Conservation (phyloP, 1,140 invertebrate genomes). For the Euborellia annulipes region DNA sequence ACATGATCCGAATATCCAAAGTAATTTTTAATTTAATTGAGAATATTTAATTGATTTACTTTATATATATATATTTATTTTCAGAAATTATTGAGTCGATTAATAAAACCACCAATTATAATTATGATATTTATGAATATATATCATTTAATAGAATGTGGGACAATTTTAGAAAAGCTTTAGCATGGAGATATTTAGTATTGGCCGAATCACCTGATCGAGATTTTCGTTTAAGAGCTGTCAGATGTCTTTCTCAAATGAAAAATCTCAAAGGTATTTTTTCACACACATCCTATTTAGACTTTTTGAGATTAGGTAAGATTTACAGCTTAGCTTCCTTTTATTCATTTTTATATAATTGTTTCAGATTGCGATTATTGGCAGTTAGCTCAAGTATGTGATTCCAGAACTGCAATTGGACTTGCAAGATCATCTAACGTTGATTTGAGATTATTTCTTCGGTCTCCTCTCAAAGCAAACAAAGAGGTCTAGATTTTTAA, state of each 20-base stretch:
- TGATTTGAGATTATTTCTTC: conserved; percentile 43
- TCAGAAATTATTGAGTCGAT: conserved; percentile 5
- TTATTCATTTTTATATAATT: conserved; percentile 2
- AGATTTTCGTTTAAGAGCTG: conserved; percentile 21
- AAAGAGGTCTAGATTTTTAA: too few species aligned
- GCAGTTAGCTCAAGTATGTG: conserved; percentile 45
- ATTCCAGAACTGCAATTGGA: conserved; percentile 42
- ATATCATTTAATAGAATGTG: conserved; percentile 18
- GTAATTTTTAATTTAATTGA: conserved; percentile 15
- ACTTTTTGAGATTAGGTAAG: conserved; percentile 1
- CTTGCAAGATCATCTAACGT: conserved; percentile 38
- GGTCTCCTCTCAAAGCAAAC: conserved; percentile 29
- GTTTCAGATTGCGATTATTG: conserved; percentile 39
- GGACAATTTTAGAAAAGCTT: conserved; percentile 16
- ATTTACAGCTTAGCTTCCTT: neutral
- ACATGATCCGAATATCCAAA: conserved; percentile 27
- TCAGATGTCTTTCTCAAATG: conserved; percentile 21
- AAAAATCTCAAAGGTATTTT: conserved; percentile 26
- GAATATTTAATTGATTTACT: neutral
- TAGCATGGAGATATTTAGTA: conserved; percentile 21
- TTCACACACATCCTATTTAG: neutral
- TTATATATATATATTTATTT: too few species aligned
- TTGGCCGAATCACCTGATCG: conserved; percentile 23
- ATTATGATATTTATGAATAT: conserved; percentile 20
- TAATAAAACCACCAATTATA: conserved; percentile 19